Evolutionary conservation across 1,140 invertebrate species (phyloP).

Genomic region (Pseudachorutes palmiensis): DNA sequence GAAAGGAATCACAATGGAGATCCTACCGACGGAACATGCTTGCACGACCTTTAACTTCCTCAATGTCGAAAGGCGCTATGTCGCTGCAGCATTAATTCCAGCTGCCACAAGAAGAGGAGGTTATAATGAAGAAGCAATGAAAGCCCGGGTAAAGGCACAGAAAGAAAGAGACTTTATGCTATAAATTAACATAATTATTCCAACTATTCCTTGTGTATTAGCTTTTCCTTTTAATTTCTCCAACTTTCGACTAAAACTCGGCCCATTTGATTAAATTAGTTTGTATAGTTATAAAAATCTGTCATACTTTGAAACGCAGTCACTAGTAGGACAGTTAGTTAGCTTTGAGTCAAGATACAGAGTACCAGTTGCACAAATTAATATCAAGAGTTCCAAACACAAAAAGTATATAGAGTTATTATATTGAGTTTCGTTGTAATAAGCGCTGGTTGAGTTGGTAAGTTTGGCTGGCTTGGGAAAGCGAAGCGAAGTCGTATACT

Average conservation of each 20-base stretch:
- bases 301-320: too few species aligned
- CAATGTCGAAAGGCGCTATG: constrained; percentile 61
- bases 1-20: constrained; percentile 57
- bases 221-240: too few species aligned
- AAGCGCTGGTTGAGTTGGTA: constrained; percentile 25
- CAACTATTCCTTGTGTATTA: background rate
- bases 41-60: constrained; percentile 76
- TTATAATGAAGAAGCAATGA: background rate
- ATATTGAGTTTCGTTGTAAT: background rate
- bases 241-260: background rate
- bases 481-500: background rate
- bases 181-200: background rate
- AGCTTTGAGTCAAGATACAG: too few species aligned
- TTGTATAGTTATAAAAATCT: background rate
- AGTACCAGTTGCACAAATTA: too few species aligned
- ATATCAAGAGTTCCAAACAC: too few species aligned
- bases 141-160: background rate
- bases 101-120: constrained; percentile 43
- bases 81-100: constrained; percentile 69
- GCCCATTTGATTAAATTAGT: background rate
- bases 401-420: background rate
- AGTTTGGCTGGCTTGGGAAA: background rate
- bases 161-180: background rate
- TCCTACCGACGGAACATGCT: constrained; percentile 65
- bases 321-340: too few species aligned